These are phyloP conservation scores for Pogonomyrmex californicus DNA, from an alignment of 1,140 invertebrate species.

Conservation along the genomic window DNA sequence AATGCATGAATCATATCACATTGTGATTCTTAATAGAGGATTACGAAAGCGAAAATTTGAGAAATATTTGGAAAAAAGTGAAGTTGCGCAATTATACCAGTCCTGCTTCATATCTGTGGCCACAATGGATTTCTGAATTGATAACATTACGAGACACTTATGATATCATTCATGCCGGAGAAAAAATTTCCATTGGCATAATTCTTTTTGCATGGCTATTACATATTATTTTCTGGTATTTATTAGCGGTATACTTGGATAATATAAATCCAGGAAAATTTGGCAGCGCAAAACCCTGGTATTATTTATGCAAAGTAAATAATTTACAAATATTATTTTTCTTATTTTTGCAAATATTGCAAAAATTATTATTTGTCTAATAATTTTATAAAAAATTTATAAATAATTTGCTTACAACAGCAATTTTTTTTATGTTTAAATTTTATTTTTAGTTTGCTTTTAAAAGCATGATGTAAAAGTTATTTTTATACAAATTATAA, in stretches of 20 bases:
- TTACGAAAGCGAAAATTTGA: conserved; percentile 12
- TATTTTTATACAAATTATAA: neutral
- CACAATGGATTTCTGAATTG: conserved; percentile 30
- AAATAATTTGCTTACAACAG: neutral
- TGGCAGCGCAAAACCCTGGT: conserved; percentile 67
- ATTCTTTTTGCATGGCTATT: conserved; percentile 64
- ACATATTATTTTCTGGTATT: conserved; percentile 71
- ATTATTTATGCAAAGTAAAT: conserved; percentile 69
- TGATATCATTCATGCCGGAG: conserved; percentile 49
- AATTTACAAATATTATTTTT: too few species aligned
- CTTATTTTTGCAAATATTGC: neutral
- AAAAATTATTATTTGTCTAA: neutral
- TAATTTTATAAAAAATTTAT: neutral
- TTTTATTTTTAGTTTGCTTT: neutral
- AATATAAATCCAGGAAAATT: conserved; percentile 71
- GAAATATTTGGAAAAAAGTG: neutral
- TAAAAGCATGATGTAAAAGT: neutral
- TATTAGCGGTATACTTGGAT: conserved; percentile 70
- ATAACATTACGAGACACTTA: conserved; percentile 24
- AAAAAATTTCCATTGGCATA: conserved; percentile 48
- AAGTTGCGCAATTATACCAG: neutral
- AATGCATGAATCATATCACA: neutral
- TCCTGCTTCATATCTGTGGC: conserved; percentile 15
- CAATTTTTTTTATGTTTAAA: neutral
- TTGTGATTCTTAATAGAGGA: neutral